Base-by-base conservation (phyloP, 30 jellyfish, hydroid and myxozoan species). In the Cassiopea andromeda region DNA sequence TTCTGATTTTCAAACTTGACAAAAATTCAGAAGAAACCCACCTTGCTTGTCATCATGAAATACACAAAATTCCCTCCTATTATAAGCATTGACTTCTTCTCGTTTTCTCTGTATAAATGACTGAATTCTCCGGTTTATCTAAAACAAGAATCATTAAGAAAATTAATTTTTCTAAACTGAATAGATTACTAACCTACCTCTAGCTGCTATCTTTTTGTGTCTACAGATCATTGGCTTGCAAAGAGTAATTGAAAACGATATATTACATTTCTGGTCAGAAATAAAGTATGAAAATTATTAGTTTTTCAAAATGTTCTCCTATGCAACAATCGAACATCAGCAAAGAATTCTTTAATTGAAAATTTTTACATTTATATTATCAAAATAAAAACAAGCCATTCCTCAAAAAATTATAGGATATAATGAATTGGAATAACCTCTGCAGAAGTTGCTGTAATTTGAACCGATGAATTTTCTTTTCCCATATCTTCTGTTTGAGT, bases 41-140 rank as follows among this genome's bases (percentile, higher is more conserved):
- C 97, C 97, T 19, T 75, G 69, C 77, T 77, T 48, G 81, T 88
- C 91, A 43, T 82, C 96, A 2, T 47, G 92, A 6, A 96, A 70
- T n/a, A 73, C 89, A 58, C 98, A 91, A 70, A 96, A 96, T 77
- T 96, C 99, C 27, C 97, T 73, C 46, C 93, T 89, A 76, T 96
- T 96, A 60, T 91, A 96, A 6, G 97, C 89, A 78, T 96, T 97
- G 27, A 91, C 93, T 68, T 96, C 98, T 59, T 76, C 89, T 45
- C 96, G 96, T 68, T 96, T 96, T 47, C 98, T 84, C 49, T 89
- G 90, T 7, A 92, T 89, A 60, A 96, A 96, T 5, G 97, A 82
- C 27, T 87, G 58, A 17, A 96, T 92, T 54, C 99, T 84, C 48
- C 99, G 87, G 38, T 91, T 69, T 16, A 96, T 69, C 97, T 96